Evolutionary conservation across 1,140 invertebrate genomes (phyloP).

Genomic region (Anastatus disparis): DNA sequence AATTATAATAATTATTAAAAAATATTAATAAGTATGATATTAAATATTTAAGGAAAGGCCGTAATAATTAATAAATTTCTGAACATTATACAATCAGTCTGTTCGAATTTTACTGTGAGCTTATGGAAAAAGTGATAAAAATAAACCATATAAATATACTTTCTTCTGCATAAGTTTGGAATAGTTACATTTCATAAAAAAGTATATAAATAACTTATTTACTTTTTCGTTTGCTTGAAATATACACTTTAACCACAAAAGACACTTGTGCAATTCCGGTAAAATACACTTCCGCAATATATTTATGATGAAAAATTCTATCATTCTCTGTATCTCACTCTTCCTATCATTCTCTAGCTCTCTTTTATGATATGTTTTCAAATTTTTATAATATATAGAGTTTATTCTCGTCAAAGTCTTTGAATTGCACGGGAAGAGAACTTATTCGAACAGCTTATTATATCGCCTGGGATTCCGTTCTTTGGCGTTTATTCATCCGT

Average conservation of each 20-base stretch:
- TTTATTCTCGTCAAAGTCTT: too few relatives aligned
- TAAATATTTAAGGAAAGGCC: constrained; percentile 1
- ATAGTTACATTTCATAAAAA: constrained; percentile 10
- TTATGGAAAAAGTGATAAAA: too few relatives aligned
- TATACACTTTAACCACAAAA: constrained; percentile 11
- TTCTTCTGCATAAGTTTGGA: not conserved
- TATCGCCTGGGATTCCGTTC: too few relatives aligned
- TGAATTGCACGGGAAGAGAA: not conserved
- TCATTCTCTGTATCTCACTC: not conserved
- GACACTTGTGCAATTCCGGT: constrained; percentile 18
- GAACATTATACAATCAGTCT: constrained; percentile 23
- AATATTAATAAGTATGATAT: constrained; percentile 10
- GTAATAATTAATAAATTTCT: not conserved
- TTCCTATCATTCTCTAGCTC: too few relatives aligned
- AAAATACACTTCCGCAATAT: not conserved
- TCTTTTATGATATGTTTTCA: too few relatives aligned
- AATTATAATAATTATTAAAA: constrained; percentile 15
- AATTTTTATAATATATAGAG: too few relatives aligned
- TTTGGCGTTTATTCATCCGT: constrained; percentile 26
- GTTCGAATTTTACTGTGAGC: too few relatives aligned
- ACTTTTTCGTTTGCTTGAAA: constrained; percentile 3
- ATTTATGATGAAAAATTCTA: too few relatives aligned
- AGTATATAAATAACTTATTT: not conserved
- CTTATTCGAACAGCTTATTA: too few relatives aligned
- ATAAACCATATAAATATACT: too few relatives aligned